Evolutionary conservation across 2,113 vertebrate species (phyloP).

Genomic region (Perca flavescens): DNA sequence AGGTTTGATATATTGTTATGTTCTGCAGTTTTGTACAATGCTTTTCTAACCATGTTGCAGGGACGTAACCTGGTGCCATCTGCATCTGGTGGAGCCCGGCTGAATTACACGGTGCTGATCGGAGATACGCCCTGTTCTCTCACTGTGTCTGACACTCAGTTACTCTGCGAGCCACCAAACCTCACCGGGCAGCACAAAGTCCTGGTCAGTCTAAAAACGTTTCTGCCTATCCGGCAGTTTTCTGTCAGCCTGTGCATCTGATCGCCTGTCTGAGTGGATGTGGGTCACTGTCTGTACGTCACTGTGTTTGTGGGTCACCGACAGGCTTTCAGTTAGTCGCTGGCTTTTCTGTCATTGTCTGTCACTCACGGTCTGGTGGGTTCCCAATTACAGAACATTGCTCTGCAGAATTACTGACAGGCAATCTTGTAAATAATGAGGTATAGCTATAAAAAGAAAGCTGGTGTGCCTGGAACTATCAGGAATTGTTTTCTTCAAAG

Average conservation of each 20-base stretch:
- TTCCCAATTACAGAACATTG: slow-evolving; percentile 59
- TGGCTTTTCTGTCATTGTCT: slow-evolving; percentile 69
- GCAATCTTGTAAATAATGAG: slow-evolving; percentile 51
- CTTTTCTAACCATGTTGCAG: slow-evolving; percentile 73
- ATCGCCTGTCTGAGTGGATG: slow-evolving; percentile 42
- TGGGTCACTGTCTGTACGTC: slow-evolving; percentile 58
- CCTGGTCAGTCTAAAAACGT: slow-evolving; percentile 85
- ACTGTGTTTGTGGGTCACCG: slow-evolving; percentile 72
- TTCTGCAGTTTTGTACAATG: neutral
- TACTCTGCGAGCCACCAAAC: slow-evolving; percentile 95
- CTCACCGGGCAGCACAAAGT: slow-evolving; percentile 97
- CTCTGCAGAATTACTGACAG: slow-evolving; percentile 63
- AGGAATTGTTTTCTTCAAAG: slow-evolving; percentile 15
- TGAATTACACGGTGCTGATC: slow-evolving; percentile 96
- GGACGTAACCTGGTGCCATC: slow-evolving; percentile 97
- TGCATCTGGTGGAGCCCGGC: slow-evolving; percentile 91
- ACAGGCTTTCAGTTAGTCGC: slow-evolving; percentile 61
- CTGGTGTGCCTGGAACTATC: neutral
- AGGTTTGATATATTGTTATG: neutral
- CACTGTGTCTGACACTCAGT: slow-evolving; percentile 95
- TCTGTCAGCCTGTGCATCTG: slow-evolving; percentile 30
- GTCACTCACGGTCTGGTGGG: slow-evolving; percentile 71
- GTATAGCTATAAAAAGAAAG: slow-evolving; percentile 19
- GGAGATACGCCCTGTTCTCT: slow-evolving; percentile 94
- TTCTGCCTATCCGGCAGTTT: neutral